Conservation (phyloP, 2,113 vertebrate species). For the Mus pahari region DNA sequence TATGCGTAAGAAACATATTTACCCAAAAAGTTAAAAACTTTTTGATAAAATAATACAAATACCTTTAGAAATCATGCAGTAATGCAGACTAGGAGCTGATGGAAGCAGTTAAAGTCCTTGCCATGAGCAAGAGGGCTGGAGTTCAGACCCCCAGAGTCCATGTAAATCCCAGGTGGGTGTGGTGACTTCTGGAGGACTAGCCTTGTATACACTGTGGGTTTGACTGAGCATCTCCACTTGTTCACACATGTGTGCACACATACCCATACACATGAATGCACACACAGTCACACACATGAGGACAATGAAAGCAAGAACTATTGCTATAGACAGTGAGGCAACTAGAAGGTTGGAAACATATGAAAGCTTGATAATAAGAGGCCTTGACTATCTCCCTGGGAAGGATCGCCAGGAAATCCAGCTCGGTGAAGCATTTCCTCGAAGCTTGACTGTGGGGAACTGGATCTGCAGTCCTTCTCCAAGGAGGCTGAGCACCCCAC, state of each 20-base stretch:
- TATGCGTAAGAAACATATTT: conserved; percentile 5
- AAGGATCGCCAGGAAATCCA: too few relatives aligned
- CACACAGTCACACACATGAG: not conserved
- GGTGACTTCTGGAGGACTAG: not conserved
- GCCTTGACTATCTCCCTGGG: not conserved
- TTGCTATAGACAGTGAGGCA: not conserved
- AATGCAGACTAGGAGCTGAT: not conserved
- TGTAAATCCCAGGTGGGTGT: too few relatives aligned
- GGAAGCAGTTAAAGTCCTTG: not conserved
- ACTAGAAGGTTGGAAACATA: not conserved
- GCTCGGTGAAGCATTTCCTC: not conserved
- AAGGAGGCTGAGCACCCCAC: not conserved
- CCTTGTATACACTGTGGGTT: not conserved
- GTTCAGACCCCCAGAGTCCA: not conserved
- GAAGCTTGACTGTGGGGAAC: not conserved
- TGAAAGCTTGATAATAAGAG: not conserved
- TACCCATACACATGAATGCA: not conserved
- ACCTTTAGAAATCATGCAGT: not conserved
- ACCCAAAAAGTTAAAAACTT: not conserved
- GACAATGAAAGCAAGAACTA: not conserved
- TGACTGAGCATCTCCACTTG: not conserved
- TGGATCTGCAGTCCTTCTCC: not conserved
- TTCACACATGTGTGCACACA: not conserved
- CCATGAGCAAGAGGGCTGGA: not conserved
- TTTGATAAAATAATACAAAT: conserved; percentile 33